Conservation (phyloP, 2,797 vertebrate species). For the Gila robusta region DNA sequence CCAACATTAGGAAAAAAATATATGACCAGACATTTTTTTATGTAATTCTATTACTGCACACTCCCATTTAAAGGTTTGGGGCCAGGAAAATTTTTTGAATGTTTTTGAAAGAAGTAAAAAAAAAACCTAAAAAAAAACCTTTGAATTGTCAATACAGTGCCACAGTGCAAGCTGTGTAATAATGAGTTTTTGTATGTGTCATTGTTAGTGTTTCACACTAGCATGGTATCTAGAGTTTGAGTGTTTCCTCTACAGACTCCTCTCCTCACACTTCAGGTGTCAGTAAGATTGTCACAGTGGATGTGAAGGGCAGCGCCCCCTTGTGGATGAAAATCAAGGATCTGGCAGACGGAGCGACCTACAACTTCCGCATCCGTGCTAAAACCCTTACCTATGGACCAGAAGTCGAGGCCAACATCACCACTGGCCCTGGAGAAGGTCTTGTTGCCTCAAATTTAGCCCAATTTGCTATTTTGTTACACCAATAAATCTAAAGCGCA, state of each 20-base stretch:
- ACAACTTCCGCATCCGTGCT: constrained; percentile 91
- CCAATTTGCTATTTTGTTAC: background rate
- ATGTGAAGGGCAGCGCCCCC: constrained; percentile 91
- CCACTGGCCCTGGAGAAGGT: constrained; percentile 97
- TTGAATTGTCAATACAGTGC: background rate
- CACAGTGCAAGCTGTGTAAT: background rate
- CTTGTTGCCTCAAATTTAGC: background rate
- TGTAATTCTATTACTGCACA: background rate
- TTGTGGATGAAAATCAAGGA: constrained; percentile 98
- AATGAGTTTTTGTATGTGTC: constrained; percentile 43
- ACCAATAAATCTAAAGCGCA: background rate
- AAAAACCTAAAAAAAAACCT: background rate
- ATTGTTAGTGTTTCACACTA: constrained; percentile 60
- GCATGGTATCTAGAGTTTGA: constrained; percentile 80
- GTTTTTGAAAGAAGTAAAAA: background rate
- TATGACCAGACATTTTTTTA: too few relatives aligned
- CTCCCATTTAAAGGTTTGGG: background rate
- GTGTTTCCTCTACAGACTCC: constrained; percentile 82
- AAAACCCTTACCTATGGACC: constrained; percentile 95
- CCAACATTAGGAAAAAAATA: too few relatives aligned
- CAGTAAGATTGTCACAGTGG: constrained; percentile 98
- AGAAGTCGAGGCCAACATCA: constrained; percentile 95
- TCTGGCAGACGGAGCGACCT: constrained; percentile 92
- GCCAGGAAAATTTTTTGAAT: background rate
- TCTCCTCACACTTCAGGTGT: constrained; percentile 89